These are phyloP conservation scores for Cyclophora albipunctata DNA, from an alignment of 2,888 invertebrate species.

Conservation along the genomic window DNA sequence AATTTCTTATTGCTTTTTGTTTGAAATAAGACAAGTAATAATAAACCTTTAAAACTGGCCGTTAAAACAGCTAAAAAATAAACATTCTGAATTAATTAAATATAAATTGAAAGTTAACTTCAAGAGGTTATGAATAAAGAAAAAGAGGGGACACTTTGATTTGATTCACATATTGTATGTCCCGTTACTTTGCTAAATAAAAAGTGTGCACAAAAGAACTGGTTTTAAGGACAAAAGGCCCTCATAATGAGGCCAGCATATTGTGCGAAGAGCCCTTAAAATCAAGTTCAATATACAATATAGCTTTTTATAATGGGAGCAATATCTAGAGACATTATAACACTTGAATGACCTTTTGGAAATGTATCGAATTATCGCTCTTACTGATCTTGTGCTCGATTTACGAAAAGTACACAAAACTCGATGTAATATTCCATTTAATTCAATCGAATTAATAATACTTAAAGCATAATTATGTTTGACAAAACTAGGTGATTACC, in stretches of 20 bases:
- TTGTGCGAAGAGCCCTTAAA: constrained; percentile 66
- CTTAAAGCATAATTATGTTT: too few species aligned
- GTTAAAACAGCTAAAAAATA: too few species aligned
- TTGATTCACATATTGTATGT: constrained; percentile 69
- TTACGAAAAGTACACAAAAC: too few species aligned
- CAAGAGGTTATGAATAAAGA: constrained; percentile 63
- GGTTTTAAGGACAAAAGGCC: constrained; percentile 73
- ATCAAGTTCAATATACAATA: constrained; percentile 59
- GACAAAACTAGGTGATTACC: too few species aligned
- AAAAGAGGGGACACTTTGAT: constrained; percentile 61
- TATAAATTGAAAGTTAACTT: constrained; percentile 52
- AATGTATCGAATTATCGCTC: constrained; percentile 23
- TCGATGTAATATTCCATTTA: too few species aligned
- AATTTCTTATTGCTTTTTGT: too few species aligned
- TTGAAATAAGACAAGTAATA: too few species aligned
- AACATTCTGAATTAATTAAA: constrained; percentile 6
- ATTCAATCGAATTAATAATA: too few species aligned
- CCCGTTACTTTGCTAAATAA: constrained; percentile 58
- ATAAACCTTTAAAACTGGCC: too few species aligned
- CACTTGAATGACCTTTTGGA: constrained; percentile 26
- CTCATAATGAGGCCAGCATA: constrained; percentile 72
- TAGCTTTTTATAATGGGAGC: constrained; percentile 58
- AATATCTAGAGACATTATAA: constrained; percentile 30
- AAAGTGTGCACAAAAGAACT: constrained; percentile 57
- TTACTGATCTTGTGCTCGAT: constrained; percentile 8